Conservation (phyloP, 2,113 vertebrate species). For the Sprattus sprattus region DNA sequence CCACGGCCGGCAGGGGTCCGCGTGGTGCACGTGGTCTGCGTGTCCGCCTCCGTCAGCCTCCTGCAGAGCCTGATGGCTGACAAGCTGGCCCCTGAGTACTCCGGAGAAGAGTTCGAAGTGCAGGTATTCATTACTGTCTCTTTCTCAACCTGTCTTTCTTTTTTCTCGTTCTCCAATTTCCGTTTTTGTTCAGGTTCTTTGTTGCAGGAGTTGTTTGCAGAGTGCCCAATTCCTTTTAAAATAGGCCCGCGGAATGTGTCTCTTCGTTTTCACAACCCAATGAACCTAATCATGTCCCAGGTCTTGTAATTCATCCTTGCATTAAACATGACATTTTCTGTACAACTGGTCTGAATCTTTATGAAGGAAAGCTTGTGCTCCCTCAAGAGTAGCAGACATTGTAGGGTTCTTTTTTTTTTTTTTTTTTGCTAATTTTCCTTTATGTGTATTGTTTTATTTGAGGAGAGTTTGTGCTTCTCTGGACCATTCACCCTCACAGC, state of each 20-base stretch:
- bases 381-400: neutral
- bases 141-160: neutral
- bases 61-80: slow-evolving; percentile 80
- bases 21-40: slow-evolving; percentile 83
- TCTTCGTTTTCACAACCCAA: neutral
- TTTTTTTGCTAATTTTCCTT: neutral
- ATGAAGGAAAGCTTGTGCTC: neutral
- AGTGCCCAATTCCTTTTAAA: neutral
- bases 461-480: too few relatives aligned
- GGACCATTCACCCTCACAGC: too few relatives aligned
- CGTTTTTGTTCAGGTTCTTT: neutral
- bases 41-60: slow-evolving; percentile 67
- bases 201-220: neutral
- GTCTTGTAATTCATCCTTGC: neutral
- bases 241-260: neutral
- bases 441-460: neutral
- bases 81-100: slow-evolving; percentile 73
- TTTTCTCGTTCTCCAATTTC: neutral
- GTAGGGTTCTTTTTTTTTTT: neutral
- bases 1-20: slow-evolving; percentile 65
- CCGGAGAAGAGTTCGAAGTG: slow-evolving; percentile 75
- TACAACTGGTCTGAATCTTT: neutral
- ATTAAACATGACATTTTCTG: neutral
- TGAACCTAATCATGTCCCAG: neutral
- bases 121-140: slow-evolving; percentile 70